Conservation (phyloP, 2,888 invertebrate genomes). For the Nineta flava region DNA sequence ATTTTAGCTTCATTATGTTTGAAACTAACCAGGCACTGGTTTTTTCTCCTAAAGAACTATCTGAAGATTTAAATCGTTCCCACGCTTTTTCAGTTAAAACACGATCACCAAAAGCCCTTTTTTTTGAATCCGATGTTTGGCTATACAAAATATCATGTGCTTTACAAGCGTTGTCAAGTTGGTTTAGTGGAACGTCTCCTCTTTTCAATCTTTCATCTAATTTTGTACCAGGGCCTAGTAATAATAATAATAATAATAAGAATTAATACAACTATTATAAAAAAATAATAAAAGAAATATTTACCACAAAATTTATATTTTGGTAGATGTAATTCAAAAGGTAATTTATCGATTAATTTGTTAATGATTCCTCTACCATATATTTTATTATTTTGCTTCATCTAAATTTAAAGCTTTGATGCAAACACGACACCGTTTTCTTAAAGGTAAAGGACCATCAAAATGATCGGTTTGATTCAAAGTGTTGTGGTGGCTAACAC, state of each 20-base stretch:
- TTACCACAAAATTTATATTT: background rate
- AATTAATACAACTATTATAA: too few relatives aligned
- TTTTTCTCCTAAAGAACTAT: constrained; percentile 15
- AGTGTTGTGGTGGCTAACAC: too few relatives aligned
- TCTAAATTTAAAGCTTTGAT: background rate
- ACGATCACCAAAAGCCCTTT: constrained; percentile 17
- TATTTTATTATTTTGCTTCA: background rate
- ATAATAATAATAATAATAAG: too few relatives aligned
- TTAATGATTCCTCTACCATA: background rate
- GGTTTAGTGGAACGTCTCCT: constrained; percentile 17
- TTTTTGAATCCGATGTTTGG: constrained; percentile 3
- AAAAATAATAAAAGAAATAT: too few relatives aligned
- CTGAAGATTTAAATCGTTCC: constrained; percentile 13
- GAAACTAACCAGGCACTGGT: constrained; percentile 13
- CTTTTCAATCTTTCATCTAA: constrained; percentile 14
- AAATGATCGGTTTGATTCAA: background rate
- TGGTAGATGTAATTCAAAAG: background rate
- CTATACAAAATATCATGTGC: constrained; percentile 12
- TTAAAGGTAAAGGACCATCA: background rate
- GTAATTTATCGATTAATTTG: background rate
- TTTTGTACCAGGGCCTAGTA: constrained; percentile 8
- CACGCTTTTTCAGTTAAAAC: constrained; percentile 15
- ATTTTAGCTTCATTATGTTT: constrained; percentile 16
- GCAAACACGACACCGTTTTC: background rate
- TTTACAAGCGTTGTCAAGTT: constrained; percentile 16